phyloP scores from a whole-genome alignment of 2,888 invertebrate species.

The Physocephala rufipes region DNA sequence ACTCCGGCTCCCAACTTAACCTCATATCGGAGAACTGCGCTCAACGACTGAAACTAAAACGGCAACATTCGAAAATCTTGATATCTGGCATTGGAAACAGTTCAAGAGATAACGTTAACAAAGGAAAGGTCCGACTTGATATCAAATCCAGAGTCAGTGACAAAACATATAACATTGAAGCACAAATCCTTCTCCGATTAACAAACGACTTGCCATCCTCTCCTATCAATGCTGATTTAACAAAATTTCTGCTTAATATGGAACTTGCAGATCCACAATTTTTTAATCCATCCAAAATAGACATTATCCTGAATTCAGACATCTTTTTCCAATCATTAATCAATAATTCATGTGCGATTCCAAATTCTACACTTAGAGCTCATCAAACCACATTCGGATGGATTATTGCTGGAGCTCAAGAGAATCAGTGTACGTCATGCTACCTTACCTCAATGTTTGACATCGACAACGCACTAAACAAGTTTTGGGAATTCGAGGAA shows the following conservation, averaged over 20 bases:
- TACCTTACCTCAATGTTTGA: neutral
- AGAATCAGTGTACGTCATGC: neutral
- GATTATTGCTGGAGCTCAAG: conserved; percentile 32
- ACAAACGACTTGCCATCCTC: too few relatives aligned
- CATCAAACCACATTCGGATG: conserved; percentile 40
- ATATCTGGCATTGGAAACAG: conserved; percentile 33
- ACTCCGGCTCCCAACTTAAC: conserved; percentile 37
- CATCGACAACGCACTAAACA: neutral
- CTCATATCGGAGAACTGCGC: conserved; percentile 32
- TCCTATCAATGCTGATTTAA: too few relatives aligned
- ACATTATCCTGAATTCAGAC: conserved; percentile 36
- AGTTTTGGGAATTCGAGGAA: conserved; percentile 5
- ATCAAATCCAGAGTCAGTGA: conserved; percentile 19
- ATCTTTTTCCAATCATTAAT: conserved; percentile 33
- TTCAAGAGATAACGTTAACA: conserved; percentile 12
- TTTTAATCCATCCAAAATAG: conserved; percentile 25
- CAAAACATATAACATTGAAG: too few relatives aligned
- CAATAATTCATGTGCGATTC: conserved; percentile 28
- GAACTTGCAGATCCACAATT: conserved; percentile 35
- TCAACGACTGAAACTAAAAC: conserved; percentile 24
- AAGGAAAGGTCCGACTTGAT: conserved; percentile 33
- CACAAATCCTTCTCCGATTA: too few relatives aligned
- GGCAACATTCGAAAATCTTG: conserved; percentile 24
- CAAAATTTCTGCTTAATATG: conserved; percentile 25
- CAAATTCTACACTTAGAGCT: conserved; percentile 37